Base-by-base conservation (phyloP, 2,797 vertebrate species). In the Schizopygopsis pylzovi region DNA sequence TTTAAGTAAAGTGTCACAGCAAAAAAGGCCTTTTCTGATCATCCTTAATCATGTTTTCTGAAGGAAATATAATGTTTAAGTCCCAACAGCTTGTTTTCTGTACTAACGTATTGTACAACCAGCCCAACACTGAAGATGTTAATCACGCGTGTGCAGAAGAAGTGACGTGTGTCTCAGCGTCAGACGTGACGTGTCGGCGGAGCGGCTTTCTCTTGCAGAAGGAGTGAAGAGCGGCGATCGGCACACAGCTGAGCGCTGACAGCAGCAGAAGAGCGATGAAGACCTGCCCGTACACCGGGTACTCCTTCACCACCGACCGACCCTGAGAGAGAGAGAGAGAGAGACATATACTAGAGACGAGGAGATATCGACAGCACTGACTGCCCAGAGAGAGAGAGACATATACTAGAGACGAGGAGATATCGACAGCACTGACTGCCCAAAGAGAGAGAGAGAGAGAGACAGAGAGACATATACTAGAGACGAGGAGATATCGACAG, bases 181-280 rank as follows among this genome's bases (percentile, higher is more conserved):
- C 77, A 16, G 72, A 68, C 49, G 82, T 89, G 0, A 85, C 70
- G 0, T 90, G 76, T 45, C 91, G 12, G 90, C 33, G 82, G 28
- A 73, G 80, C 0, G 6, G 25, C 7, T 10, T 54, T 13, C 68
- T 96, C 68, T 0, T 89, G 83, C 95, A 68, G 86, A 92, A 95
- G 20, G 87, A 92, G 4, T 95, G 84, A 56, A 98, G 89, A 68
- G 97, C 97, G 5, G 83, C 92, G 79, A 97, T 75, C 2, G 97
- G 97, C 8, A 99, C 89, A 47, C 96, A 99, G 93, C 94, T 91
- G 82, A 93, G 91, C 0, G 98, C 96, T 0, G 96, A 87, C 0
- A 91, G 93, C 90, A 98, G 92, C 5, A 99, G 95, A 79, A 99
- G 91, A 45, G 92, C 97, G 0, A 98, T 99, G 91, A 96, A 93